Evolutionary conservation across 1,140 invertebrate species (phyloP), one percentile per base, ranked within the genome.

Genomic region (Asbolus verrucosus): DNA sequence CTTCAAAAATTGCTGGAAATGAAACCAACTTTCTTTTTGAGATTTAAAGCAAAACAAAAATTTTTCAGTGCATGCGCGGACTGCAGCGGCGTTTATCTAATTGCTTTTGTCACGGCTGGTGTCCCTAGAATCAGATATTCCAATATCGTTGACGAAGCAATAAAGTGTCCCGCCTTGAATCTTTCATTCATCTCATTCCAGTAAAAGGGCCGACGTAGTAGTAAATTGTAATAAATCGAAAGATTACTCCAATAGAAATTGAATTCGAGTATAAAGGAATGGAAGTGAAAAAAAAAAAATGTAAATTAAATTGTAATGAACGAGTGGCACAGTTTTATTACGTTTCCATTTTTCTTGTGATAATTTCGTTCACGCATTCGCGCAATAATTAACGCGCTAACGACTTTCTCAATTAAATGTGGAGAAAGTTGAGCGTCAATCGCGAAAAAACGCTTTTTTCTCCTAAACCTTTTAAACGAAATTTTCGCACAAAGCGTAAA

Each of bases 121-220:
- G n/a, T n/a, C n/a, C n/a, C n/a, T n/a, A n/a, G n/a, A 46, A 46
- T 46, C 13, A 60, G 18, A 60, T 60, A 30, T 60, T 60, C 54
- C 54, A n/a, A 18, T 60, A 30, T 3, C 54, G 54, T 13, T 27
- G 21, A 21, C 18, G 6, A 9, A 65, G 24, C 30, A 14, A 24
- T 39, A 43, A 41, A 41, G 33, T 41, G 21, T 9, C 14, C 30
- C 33, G n/a, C 36, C 36, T 24, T 41, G 36, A 65, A 41, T 65
- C 21, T 14, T 15, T 41, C 33, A 54, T 54, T 54, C 46, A 54
- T 54, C 46, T 11, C 46, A 46, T 19, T 21, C 5, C 16, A 14
- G 46, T 13, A 24, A 54, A 21, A 54, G 46, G 8, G 8, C 21
- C 18, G 5, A 6, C 33, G 33, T 11, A 36, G 33, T 11, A 36